Evolutionary conservation across 2,113 vertebrate genomes (phyloP).

Genomic region (Sinosuthora webbiana): DNA sequence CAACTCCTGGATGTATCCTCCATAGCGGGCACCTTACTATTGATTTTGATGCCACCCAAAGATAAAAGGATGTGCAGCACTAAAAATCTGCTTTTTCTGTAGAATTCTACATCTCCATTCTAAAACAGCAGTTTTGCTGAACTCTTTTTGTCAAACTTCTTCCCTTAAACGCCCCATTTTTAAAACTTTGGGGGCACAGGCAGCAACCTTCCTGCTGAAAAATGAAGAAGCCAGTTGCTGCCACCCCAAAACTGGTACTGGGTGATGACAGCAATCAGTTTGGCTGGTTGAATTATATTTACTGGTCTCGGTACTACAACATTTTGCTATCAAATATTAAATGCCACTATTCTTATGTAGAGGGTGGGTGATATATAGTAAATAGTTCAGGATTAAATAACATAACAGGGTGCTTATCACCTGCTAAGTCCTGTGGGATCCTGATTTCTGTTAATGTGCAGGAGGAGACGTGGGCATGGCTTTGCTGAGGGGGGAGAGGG

Average conservation of each 20-base stretch:
- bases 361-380: not conserved
- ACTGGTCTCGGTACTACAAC: not conserved
- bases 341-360: fast-evolving
- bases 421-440: not conserved
- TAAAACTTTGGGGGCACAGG: not conserved
- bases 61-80: not conserved
- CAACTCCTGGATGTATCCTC: not conserved
- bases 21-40: not conserved
- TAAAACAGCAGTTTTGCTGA: not conserved
- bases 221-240: not conserved
- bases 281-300: not conserved
- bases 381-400: not conserved
- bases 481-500: not conserved
- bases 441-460: not conserved
- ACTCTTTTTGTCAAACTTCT: not conserved
- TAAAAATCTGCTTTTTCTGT: not conserved
- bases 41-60: constrained; percentile 4
- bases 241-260: not conserved
- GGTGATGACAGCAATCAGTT: not conserved
- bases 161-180: not conserved
- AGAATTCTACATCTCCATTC: not conserved
- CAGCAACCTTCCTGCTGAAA: not conserved
- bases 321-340: not conserved
- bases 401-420: fast-evolving
- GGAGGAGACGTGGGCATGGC: not conserved